These are phyloP conservation scores for Drosophila rubida DNA, from an alignment of 2,888 invertebrate species.

Conservation along the genomic window DNA sequence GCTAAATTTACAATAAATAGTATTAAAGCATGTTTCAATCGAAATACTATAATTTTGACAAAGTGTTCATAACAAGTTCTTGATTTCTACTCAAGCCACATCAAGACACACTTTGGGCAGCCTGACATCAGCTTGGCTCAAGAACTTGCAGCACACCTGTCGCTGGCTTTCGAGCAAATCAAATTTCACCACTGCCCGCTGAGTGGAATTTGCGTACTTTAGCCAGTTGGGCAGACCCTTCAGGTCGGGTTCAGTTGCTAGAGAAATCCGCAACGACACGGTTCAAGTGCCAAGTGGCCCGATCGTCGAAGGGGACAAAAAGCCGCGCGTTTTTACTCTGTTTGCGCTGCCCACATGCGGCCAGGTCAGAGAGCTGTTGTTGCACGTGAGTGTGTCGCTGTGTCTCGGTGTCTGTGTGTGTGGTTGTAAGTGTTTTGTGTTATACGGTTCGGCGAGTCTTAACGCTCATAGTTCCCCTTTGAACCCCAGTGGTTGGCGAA, in stretches of 20 bases:
- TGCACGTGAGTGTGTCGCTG: constrained; percentile 12
- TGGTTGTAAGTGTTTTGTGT: constrained; percentile 40
- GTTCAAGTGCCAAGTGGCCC: constrained; percentile 71
- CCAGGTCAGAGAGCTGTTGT: constrained; percentile 23
- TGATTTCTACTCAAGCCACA: background rate
- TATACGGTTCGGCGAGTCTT: constrained; percentile 74
- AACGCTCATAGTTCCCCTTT: constrained; percentile 76
- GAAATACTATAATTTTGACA: too few relatives aligned
- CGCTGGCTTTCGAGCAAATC: constrained; percentile 39
- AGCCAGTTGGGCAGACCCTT: constrained; percentile 13
- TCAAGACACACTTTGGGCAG: background rate
- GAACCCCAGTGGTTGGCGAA: constrained; percentile 50
- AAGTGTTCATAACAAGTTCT: background rate
- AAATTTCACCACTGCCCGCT: constrained; percentile 36
- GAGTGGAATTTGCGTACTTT: background rate
- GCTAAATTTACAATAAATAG: too few relatives aligned
- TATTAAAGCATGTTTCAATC: too few relatives aligned
- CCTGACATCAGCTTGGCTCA: constrained; percentile 1
- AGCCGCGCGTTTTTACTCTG: constrained; percentile 54
- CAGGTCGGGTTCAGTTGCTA: background rate
- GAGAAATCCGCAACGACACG: constrained; percentile 61
- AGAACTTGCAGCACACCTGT: constrained; percentile 25
- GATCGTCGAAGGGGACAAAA: constrained; percentile 34
- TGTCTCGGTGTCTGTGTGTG: background rate
- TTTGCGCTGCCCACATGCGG: constrained; percentile 60